Evolutionary conservation across 2,888 invertebrate species (phyloP).

Genomic region (Formica aserva): DNA sequence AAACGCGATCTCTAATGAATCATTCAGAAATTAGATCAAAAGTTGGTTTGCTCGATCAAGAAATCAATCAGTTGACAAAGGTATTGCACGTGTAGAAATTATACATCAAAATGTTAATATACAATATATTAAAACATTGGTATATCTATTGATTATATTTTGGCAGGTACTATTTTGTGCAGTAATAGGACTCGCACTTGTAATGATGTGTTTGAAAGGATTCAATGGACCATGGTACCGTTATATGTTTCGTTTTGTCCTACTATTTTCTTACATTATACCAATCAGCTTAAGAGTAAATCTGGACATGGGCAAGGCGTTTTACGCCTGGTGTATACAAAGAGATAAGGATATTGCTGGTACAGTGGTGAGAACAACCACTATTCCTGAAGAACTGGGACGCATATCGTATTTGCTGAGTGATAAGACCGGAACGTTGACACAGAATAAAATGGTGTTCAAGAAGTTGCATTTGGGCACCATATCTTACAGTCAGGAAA

Average conservation of each 20-base stretch:
- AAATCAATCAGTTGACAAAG: slow-evolving; percentile 99
- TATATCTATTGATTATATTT: slow-evolving; percentile 41
- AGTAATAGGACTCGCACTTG: slow-evolving; percentile 95
- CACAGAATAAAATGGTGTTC: slow-evolving; percentile 99
- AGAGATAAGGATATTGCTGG: slow-evolving; percentile 96
- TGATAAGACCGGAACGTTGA: slow-evolving; percentile 99
- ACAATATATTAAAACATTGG: not conserved
- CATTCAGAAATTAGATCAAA: slow-evolving; percentile 98
- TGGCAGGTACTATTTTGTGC: slow-evolving; percentile 93
- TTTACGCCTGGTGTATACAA: slow-evolving; percentile 98
- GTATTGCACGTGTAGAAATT: slow-evolving; percentile 79
- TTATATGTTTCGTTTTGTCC: slow-evolving; percentile 98
- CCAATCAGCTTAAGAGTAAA: slow-evolving; percentile 99
- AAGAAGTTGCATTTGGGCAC: slow-evolving; percentile 98
- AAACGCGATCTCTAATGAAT: slow-evolving; percentile 99
- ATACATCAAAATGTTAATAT: not conserved
- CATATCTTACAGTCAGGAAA: slow-evolving; percentile 94
- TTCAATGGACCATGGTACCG: slow-evolving; percentile 98
- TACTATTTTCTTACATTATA: slow-evolving; percentile 99
- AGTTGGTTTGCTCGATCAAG: slow-evolving; percentile 97
- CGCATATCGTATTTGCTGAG: slow-evolving; percentile 98
- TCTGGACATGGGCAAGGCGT: slow-evolving; percentile 99
- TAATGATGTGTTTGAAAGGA: slow-evolving; percentile 98
- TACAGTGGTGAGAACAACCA: slow-evolving; percentile 98
- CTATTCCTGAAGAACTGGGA: slow-evolving; percentile 99